These are phyloP conservation scores for Sphaerodactylus townsendi DNA, from an alignment of 2,113 vertebrate genomes.

Conservation along the genomic window DNA sequence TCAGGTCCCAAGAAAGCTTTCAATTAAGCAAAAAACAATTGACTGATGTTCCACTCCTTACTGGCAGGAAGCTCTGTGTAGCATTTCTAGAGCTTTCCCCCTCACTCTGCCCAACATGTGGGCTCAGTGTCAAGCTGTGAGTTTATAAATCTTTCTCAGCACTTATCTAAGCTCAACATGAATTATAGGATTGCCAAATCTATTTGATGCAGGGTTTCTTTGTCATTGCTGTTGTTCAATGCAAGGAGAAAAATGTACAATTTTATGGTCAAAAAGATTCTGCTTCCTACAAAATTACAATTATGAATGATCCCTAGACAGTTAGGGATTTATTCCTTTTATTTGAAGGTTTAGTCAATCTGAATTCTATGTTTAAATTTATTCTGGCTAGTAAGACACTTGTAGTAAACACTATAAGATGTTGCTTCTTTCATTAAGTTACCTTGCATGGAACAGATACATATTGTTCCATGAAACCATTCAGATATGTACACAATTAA, in stretches of 20 bases:
- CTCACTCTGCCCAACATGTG: conserved; percentile 70
- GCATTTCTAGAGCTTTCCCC: conserved; percentile 71
- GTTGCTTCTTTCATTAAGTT: conserved; percentile 21
- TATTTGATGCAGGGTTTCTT: conserved; percentile 55
- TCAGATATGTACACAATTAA: conserved; percentile 13
- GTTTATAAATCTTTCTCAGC: conserved; percentile 77
- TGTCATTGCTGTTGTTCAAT: background rate
- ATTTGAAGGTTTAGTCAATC: background rate
- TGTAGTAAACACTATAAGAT: conserved; percentile 43
- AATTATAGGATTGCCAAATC: conserved; percentile 69
- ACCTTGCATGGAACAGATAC: conserved; percentile 27
- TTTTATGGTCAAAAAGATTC: conserved; percentile 64
- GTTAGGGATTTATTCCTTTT: background rate
- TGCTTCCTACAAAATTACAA: conserved; percentile 24
- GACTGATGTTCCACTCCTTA: conserved; percentile 69
- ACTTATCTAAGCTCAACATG: conserved; percentile 71
- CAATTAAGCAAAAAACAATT: conserved; percentile 68
- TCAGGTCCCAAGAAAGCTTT: conserved; percentile 66
- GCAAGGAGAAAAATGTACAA: conserved; percentile 55
- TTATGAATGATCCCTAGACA: conserved; percentile 29
- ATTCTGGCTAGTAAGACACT: conserved; percentile 53
- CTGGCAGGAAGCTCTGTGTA: conserved; percentile 65
- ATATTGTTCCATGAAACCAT: conserved; percentile 55
- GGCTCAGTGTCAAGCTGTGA: conserved; percentile 72
- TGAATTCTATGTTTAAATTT: conserved; percentile 30